Base-by-base conservation (phyloP, 2,113 vertebrate species). In the Eupsittula cactorum region DNA sequence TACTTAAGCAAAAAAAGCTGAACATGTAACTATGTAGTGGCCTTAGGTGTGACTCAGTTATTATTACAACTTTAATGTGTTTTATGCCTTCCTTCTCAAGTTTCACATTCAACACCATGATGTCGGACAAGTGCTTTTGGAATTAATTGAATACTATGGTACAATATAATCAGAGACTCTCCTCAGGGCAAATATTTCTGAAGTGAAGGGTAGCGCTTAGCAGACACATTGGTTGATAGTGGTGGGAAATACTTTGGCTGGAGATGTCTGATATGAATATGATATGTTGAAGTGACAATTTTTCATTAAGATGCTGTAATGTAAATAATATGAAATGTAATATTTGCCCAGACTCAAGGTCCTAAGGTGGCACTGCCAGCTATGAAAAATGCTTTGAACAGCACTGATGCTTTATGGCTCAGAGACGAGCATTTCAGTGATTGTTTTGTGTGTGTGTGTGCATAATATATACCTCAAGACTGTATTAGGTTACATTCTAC, bases 401-500 rank as follows among this genome's bases (percentile, higher is more conserved):
- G 23, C n/a, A 37, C 14, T 77, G 68, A 28, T 3, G 2, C 24
- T 69, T 91, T 68, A 42, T 73, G 47, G 60, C 55, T 92, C 53
- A 69, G 33, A 88, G 23, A 64, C 49, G 17, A 91, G 15, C 10
- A 33, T 87, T 89, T 63, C 39, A 21, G 49, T 70, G 24, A 37
- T 47, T 44, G 28, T 71, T 53, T 65, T 68, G 5, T 70, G 4
- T 70, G 46, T 39, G 18, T 62, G 8, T 29, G 13, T 16, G 27
- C 10, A 10, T 76, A 63, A 47, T 15, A 31, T 17, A 16, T 50
- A 70, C 13, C 20, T 84, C 44, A 41, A 71, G 57, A 44, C 28
- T 86, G n/a, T 44, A 90, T 23, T 76, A 46, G n/a, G 53, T 49
- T 95, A 35, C 63, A 9, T 89, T 87, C 79, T 85, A 13, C 71